Evolutionary conservation across 1,140 invertebrate species (phyloP).

Genomic region (Wiebesia pumilae): DNA sequence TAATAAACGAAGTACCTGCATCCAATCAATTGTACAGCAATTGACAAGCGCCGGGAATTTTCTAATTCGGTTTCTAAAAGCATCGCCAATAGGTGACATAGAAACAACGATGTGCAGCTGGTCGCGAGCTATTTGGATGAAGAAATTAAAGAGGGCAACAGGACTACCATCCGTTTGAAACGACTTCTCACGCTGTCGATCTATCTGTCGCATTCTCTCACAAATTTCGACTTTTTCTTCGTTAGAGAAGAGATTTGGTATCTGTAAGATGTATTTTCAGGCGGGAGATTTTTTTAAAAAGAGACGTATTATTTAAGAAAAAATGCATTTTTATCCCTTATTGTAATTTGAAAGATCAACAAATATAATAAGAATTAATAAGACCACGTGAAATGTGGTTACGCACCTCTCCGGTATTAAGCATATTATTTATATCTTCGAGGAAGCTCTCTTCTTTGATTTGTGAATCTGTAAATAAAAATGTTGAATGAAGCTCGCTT

Average conservation of each 20-base stretch:
- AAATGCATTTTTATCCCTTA: too few relatives aligned
- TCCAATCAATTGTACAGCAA: constrained; percentile 98
- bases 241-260: constrained; percentile 91
- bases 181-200: constrained; percentile 91
- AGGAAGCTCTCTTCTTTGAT: constrained; percentile 95
- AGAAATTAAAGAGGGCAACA: constrained; percentile 94
- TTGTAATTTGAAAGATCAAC: too few relatives aligned
- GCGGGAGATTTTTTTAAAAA: too few relatives aligned
- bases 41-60: constrained; percentile 97
- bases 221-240: constrained; percentile 95
- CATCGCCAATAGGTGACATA: constrained; percentile 92
- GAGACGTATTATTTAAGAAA: too few relatives aligned
- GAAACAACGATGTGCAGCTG: constrained; percentile 94
- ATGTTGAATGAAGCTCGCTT: constrained; percentile 91
- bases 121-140: constrained; percentile 91
- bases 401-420: constrained; percentile 93
- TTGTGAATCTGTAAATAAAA: constrained; percentile 93
- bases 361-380: background rate
- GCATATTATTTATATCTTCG: constrained; percentile 94
- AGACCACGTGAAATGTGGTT: background rate
- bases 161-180: constrained; percentile 94
- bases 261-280: constrained; percentile 58
- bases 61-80: constrained; percentile 88
- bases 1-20: constrained; percentile 81
- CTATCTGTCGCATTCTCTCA: constrained; percentile 94